These are phyloP conservation scores for Mythimna ferrago DNA, from an alignment of 2,888 invertebrate genomes.

Conservation along the genomic window DNA sequence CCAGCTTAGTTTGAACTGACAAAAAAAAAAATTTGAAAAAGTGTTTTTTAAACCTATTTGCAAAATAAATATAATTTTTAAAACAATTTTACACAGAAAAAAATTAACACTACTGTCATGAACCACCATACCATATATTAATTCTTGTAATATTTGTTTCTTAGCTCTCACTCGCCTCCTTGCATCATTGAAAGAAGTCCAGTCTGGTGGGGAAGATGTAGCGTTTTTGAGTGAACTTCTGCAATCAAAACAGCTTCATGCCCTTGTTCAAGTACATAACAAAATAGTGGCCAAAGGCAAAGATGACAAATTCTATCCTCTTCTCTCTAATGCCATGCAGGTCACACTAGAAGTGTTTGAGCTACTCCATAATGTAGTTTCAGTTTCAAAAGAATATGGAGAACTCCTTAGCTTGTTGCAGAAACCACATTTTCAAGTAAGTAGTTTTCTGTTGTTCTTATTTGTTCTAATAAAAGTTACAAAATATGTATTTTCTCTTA, in stretches of 20 bases:
- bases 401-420: conserved; percentile 95
- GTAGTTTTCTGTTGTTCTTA: conserved; percentile 44
- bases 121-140: background rate
- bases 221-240: conserved; percentile 96
- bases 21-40: no score
- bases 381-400: conserved; percentile 94
- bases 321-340: conserved; percentile 96
- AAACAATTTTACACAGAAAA: background rate
- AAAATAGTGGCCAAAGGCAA: conserved; percentile 96
- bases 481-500: background rate
- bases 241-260: conserved; percentile 96
- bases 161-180: conserved; percentile 95
- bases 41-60: no score
- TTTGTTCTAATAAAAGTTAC: background rate
- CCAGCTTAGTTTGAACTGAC: no score
- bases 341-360: conserved; percentile 95
- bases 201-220: conserved; percentile 95
- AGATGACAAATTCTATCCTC: conserved; percentile 96
- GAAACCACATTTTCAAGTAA: conserved; percentile 96
- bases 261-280: conserved; percentile 97
- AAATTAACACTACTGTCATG: background rate
- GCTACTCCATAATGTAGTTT: conserved; percentile 92
- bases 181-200: conserved; percentile 95
- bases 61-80: background rate
- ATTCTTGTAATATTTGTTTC: conserved; percentile 64